phyloP scores from a whole-genome alignment of 1,140 invertebrate genomes.

The Drosophila nikananu region DNA sequence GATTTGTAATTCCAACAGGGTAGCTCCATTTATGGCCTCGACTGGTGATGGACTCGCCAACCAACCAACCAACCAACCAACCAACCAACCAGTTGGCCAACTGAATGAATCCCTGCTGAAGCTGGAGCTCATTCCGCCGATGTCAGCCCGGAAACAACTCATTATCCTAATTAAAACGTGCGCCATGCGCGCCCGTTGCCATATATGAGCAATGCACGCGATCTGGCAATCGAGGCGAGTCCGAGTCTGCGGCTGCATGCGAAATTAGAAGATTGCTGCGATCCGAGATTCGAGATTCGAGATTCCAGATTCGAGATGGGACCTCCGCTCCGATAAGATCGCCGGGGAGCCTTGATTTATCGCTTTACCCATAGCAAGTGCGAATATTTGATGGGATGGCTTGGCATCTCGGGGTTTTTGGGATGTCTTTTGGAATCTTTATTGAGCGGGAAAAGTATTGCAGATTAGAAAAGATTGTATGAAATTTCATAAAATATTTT shows the following conservation, averaged over 20 bases:
- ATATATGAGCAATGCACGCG: constrained; percentile 82
- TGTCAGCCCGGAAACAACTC: constrained; percentile 81
- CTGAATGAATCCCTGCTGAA: constrained; percentile 43
- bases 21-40: constrained; percentile 66
- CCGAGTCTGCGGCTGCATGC: constrained; percentile 67
- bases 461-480: neutral
- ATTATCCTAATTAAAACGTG: constrained; percentile 85
- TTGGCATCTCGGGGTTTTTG: constrained; percentile 6
- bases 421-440: too few species aligned
- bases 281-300: constrained; percentile 23
- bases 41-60: constrained; percentile 34
- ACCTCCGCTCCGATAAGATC: constrained; percentile 35
- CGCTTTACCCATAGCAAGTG: constrained; percentile 14
- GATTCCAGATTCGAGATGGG: constrained; percentile 46
- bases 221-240: constrained; percentile 76
- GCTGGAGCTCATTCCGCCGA: constrained; percentile 24
- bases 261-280: constrained; percentile 70
- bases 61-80: too few species aligned
- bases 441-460: neutral
- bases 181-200: constrained; percentile 78
- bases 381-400: constrained; percentile 13
- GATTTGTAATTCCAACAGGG: constrained; percentile 79
- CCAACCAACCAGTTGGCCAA: constrained; percentile 33
- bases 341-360: constrained; percentile 37
- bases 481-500: too few species aligned